phyloP scores from a whole-genome alignment of 2,113 vertebrate genomes.

The Chloebia gouldiae region DNA sequence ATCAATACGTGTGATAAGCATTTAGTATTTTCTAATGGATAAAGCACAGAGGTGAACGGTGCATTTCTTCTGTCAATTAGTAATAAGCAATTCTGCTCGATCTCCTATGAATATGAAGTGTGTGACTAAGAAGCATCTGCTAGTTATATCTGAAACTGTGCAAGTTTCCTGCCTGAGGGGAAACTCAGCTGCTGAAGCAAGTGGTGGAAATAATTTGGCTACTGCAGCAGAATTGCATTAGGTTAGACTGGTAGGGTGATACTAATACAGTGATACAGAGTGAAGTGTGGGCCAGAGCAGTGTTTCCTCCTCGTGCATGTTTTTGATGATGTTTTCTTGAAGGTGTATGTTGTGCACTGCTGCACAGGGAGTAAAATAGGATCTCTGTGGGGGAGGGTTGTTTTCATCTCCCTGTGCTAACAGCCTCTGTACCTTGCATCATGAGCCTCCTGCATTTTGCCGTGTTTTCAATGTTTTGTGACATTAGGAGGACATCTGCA shows the following conservation, averaged over 20 bases:
- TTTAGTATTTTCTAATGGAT: neutral
- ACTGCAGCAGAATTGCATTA: neutral
- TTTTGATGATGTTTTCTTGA: neutral
- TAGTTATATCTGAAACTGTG: conserved; percentile 31
- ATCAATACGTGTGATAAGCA: neutral
- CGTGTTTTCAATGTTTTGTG: neutral
- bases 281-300: neutral
- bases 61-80: neutral
- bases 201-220: conserved; percentile 17
- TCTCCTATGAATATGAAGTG: neutral
- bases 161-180: conserved; percentile 28
- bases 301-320: fast-evolving
- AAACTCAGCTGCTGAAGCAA: neutral
- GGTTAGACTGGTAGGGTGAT: neutral
- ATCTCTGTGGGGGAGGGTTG: neutral
- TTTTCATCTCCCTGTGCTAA: neutral
- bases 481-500: neutral
- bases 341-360: neutral
- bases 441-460: neutral
- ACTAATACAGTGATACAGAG: neutral
- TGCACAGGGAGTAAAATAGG: neutral
- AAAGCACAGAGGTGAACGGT: neutral
- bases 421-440: neutral
- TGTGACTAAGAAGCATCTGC: conserved; percentile 8
- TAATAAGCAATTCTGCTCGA: neutral